Conservation (phyloP, 1,140 invertebrate species). For the Dendrolimus punctatus region DNA sequence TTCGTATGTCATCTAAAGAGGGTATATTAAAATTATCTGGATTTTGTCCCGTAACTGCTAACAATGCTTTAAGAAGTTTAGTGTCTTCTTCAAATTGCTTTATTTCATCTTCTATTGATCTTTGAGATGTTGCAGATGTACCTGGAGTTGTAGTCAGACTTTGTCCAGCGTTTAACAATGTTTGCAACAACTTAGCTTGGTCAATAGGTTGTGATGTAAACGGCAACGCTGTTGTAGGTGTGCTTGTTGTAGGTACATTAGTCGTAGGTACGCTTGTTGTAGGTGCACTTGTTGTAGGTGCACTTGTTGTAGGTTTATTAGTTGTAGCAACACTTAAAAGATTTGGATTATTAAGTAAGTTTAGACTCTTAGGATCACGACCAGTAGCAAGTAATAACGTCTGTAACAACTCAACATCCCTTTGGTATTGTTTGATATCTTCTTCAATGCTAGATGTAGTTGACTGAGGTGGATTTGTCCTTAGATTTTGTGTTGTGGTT, state of each 20-base stretch:
- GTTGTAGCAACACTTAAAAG: constrained; percentile 9
- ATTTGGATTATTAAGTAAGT: constrained; percentile 13
- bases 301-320: constrained; percentile 5
- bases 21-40: constrained; percentile 20
- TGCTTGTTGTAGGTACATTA: constrained; percentile 4
- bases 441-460: constrained; percentile 17
- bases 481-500: constrained; percentile 9
- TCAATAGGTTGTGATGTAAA: constrained; percentile 14
- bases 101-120: constrained; percentile 35
- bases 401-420: constrained; percentile 25
- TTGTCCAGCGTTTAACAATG: constrained; percentile 22
- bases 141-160: constrained; percentile 11
- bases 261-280: constrained; percentile 13
- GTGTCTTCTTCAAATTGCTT: constrained; percentile 28
- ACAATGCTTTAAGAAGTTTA: constrained; percentile 43
- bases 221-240: constrained; percentile 15
- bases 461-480: constrained; percentile 4
- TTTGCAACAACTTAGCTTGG: constrained; percentile 35
- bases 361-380: constrained; percentile 24
- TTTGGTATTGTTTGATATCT: constrained; percentile 20
- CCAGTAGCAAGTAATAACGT: constrained; percentile 19
- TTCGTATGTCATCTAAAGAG: constrained; percentile 16
- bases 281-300: constrained; percentile 16
- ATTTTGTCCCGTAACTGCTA: constrained; percentile 31
- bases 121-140: constrained; percentile 20